Conservation (phyloP, 2,113 vertebrate species). For the Melierax canorus region DNA sequence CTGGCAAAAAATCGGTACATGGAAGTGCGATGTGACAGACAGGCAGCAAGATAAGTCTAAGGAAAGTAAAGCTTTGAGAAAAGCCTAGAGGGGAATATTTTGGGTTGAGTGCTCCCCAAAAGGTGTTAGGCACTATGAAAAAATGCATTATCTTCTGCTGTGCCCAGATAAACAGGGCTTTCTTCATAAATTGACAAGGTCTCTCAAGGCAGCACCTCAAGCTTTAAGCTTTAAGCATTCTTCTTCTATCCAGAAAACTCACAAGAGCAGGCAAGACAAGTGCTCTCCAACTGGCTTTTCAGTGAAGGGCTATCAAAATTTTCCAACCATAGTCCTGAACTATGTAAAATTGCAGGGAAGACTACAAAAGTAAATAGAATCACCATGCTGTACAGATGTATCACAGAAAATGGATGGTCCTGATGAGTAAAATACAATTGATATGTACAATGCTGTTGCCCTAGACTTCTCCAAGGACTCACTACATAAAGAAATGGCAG, state of each 20-base stretch:
- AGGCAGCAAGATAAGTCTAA: not conserved
- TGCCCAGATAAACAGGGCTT: not conserved
- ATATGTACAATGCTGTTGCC: not conserved
- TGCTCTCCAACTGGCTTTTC: not conserved
- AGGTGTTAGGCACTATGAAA: not conserved
- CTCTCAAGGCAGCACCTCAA: not conserved
- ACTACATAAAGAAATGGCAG: not conserved
- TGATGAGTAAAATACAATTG: not conserved
- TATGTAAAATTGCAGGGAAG: not conserved
- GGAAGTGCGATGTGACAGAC: rapidly evolving
- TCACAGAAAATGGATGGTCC: not conserved
- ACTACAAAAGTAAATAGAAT: not conserved
- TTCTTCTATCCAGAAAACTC: not conserved
- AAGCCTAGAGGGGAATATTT: not conserved
- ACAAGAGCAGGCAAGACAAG: not conserved
- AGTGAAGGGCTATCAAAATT: not conserved
- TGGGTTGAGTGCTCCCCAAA: not conserved
- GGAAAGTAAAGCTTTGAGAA: not conserved
- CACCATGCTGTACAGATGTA: not conserved
- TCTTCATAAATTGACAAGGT: not conserved
- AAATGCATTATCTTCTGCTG: not conserved
- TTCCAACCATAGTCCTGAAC: not conserved
- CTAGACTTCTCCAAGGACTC: not conserved
- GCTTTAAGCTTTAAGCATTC: not conserved
- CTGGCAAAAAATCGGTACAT: not conserved